Base-by-base conservation (phyloP, 1,140 invertebrate species). In the Drosophila equinoxialis region DNA sequence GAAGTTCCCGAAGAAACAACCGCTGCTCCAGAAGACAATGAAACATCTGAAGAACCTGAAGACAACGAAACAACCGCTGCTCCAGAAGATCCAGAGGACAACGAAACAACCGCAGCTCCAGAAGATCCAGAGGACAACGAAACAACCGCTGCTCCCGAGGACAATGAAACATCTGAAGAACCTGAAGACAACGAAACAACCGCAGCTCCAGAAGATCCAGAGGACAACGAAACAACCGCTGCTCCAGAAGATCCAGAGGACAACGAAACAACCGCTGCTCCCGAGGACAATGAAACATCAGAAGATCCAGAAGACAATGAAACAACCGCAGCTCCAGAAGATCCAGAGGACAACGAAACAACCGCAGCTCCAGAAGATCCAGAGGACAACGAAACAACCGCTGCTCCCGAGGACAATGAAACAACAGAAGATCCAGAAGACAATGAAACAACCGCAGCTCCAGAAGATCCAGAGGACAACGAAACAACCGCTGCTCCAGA, bases 141-240 rank as follows among this genome's bases (percentile, higher is more conserved):
- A 2, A 63, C 61, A 11, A 63, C 61, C 8, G 41, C 42, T 13
- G 26, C 13, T n/a, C 26, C 63, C 1, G 35, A 61, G 30, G 48
- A 42, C 2, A 62, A 45, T 14, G 20, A 30, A 2, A 67, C 42
- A 26, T 64, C 67, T 8, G 2, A 30, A 6, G 48, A 13, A 10
- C 37, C 37, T 0, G 69, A 71, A 11, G 17, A 64, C 1, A 37
- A 17, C 0, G 59, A 42, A 0, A 74, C 17, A 35, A 8, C 58
- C 13, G 58, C 48, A 7, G 30, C 10, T 2, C 54, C 68, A 6
- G 51, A 45, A 11, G 67, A 13, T 1, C 30, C 30, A 10, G 45
- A 51, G 17, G 1, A 17, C 17, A 23, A 17, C 10, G 8, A 13
- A 2, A 63, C 61, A 11, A 63, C 61, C 8, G 41, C 42, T 13